phyloP scores from a whole-genome alignment of 30 jellyfish, hydroid and myxozoan genomes.

The Catostylus mosaicus region DNA sequence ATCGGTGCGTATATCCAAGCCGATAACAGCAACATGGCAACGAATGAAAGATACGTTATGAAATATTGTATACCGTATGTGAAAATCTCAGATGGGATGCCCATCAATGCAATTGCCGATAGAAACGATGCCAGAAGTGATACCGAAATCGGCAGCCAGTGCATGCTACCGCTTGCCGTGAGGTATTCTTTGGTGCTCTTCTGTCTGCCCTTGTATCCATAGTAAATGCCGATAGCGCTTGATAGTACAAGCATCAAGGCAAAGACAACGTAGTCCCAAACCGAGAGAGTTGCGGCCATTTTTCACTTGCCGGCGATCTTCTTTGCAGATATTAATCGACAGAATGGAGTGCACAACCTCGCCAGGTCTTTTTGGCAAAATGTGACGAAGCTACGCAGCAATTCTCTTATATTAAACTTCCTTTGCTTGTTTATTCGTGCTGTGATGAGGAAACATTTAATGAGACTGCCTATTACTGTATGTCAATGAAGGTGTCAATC shows the following conservation, averaged over 20 bases:
- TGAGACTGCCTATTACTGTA: no score
- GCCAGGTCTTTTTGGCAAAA: no score
- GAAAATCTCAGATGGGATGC: constrained; percentile 68
- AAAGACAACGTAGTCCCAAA: constrained; percentile 56
- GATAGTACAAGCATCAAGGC: constrained; percentile 56
- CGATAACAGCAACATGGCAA: constrained; percentile 57
- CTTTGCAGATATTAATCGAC: no score
- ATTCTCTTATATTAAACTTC: no score
- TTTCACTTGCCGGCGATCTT: neutral
- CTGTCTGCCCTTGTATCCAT: constrained; percentile 71
- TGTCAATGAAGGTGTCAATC: no score
- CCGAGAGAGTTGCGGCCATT: constrained; percentile 41
- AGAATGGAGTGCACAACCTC: no score
- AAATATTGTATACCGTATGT: constrained; percentile 69
- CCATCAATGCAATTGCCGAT: constrained; percentile 71
- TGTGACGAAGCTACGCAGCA: no score
- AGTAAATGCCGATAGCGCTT: constrained; percentile 65
- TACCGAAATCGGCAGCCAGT: constrained; percentile 68
- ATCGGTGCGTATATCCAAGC: constrained; percentile 80
- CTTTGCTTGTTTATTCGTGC: no score
- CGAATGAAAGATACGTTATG: constrained; percentile 63
- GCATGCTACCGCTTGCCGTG: constrained; percentile 72
- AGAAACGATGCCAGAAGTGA: constrained; percentile 62
- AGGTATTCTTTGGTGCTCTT: constrained; percentile 63
- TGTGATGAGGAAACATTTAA: no score